Evolutionary conservation across 2,888 invertebrate genomes (phyloP).

Genomic region (Napeogenes sylphis): DNA sequence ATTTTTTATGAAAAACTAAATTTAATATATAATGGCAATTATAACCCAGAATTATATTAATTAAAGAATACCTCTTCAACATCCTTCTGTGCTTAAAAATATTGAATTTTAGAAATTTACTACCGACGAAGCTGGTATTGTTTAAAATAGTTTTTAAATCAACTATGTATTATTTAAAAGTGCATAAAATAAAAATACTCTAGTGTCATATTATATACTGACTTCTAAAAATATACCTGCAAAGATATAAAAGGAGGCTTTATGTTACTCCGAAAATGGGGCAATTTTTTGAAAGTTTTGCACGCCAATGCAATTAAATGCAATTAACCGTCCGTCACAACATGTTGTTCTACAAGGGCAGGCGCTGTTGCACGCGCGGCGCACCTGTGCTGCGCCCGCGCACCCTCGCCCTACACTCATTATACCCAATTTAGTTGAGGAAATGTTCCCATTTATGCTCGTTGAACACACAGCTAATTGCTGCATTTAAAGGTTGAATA

Average conservation of each 20-base stretch:
- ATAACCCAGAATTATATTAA: too few relatives aligned
- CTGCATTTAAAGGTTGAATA: constrained; percentile 47
- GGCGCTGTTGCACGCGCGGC: constrained; percentile 50
- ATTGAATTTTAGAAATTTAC: too few relatives aligned
- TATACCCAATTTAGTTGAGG: constrained; percentile 66
- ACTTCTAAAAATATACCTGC: too few relatives aligned
- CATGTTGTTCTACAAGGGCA: constrained; percentile 34
- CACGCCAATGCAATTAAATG: constrained; percentile 53
- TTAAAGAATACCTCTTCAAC: too few relatives aligned
- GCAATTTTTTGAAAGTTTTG: constrained; percentile 25
- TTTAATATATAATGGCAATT: too few relatives aligned
- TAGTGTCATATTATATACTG: too few relatives aligned
- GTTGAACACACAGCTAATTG: constrained; percentile 59
- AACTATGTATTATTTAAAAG: too few relatives aligned
- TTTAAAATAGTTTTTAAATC: too few relatives aligned
- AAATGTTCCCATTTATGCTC: constrained; percentile 65
- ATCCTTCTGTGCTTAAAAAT: too few relatives aligned
- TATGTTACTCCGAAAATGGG: constrained; percentile 13
- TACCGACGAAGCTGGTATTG: too few relatives aligned
- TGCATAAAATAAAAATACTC: too few relatives aligned
- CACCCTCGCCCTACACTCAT: constrained; percentile 61
- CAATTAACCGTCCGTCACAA: constrained; percentile 49
- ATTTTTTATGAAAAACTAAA: too few relatives aligned
- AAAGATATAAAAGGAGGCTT: not conserved
- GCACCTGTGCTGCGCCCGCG: constrained; percentile 62